Percentiles rank a stretch among this genome's conserved stretches.
Conservation (phyloP, 2,113 vertebrate species). For the Ornithorhynchus anatinus region DNA sequence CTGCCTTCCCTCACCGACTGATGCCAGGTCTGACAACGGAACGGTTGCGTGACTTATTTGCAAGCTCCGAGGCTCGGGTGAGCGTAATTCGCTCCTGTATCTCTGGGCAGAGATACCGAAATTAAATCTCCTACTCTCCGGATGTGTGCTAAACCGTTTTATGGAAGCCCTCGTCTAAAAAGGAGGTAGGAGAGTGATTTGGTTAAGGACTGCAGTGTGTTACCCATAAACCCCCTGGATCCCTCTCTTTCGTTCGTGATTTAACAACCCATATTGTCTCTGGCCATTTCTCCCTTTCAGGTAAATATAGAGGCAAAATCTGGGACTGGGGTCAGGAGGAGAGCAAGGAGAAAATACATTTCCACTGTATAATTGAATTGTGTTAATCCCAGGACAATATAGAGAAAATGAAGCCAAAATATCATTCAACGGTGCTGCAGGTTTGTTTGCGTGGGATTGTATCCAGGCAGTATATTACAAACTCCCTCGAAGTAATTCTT, state of each 20-base stretch:
- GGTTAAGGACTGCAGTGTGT: too few species aligned
- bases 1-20: too few species aligned
- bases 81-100: neutral
- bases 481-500: neutral
- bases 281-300: too few species aligned
- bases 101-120: neutral
- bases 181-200: accelerated
- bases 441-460: accelerated
- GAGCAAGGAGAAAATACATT: accelerated
- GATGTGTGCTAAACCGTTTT: neutral
- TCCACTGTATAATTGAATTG: accelerated
- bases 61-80: too few species aligned
- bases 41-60: too few species aligned
- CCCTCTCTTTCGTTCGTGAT: too few species aligned
- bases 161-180: neutral
- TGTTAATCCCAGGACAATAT: neutral
- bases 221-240: too few species aligned
- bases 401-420: accelerated
- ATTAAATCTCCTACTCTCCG: accelerated
- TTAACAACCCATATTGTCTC: too few species aligned
- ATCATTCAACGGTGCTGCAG: accelerated
- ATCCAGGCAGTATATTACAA: neutral
- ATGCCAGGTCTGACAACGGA: too few species aligned
- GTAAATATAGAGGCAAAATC: too few species aligned
- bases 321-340: neutral